Base-by-base conservation (phyloP, 1,140 invertebrate genomes). In the Potamilus streckersoni region DNA sequence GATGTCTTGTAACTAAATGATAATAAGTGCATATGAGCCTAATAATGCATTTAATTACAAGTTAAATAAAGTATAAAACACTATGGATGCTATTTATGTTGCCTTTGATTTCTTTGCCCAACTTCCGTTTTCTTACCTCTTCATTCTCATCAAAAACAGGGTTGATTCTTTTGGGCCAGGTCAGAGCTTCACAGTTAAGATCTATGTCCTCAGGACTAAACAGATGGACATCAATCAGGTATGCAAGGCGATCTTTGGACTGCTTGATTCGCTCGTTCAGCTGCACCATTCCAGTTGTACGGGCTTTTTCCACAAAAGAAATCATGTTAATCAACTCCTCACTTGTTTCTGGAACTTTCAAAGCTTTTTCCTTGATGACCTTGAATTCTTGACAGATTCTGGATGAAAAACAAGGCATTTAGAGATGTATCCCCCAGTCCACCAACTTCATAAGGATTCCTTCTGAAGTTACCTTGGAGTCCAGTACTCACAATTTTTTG, bases 61-160 rank as follows among this genome's bases (percentile, higher is more conserved):
- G 38, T 0, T 49, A 8, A 6, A 49, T 11, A 49, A 49, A 49
- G 38, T 49, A 49, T 49, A 49, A 49, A 49, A 49, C 38, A 49
- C 38, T 49, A 49, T 49, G 38, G 38, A 49, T 49, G 38, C 11
- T 49, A 8, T 49, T 11, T 49, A 6, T 49, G 11, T 49, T 49
- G 38, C 11, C 38, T 49, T 49, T 49, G 38, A 49, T 49, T 49
- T 49, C 8, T 38, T 8, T 38, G 23, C 23, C 38, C 38, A 38
- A 38, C 38, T 38, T 38, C 8, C 38, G 4, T 38, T 27, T 60
- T 73, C 76, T 78, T 84, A 90, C 90, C 80, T 89, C 83, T 73
- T 89, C 88, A 81, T 90, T 90, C 16, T 81, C 65, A 83, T 90
- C 89, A 82, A 91, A 90, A 2, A 90, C 81, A 23, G 88, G 86